Evolutionary conservation across 2,797 vertebrate genomes (phyloP), one percentile per base, ranked within the genome.

Genomic region (Aratinga solstitialis): DNA sequence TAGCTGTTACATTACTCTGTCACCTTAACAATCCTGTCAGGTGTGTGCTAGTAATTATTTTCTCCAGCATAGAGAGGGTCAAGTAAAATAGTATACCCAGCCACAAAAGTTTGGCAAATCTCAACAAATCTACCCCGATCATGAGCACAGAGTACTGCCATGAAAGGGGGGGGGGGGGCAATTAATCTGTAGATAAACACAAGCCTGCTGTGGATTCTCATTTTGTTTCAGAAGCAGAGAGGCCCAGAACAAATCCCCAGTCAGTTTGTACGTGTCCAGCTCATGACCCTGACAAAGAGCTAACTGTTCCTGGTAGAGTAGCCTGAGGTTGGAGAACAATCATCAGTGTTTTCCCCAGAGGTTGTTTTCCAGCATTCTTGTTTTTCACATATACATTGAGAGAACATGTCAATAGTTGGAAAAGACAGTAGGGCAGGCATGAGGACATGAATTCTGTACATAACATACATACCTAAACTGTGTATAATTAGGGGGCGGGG

Each of bases 301-400:
- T 54, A 13, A 48, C 74, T 96, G 95, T 97, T 92, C 56, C 50
- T 84, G 71, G 24, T 30, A 29, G 67, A 90, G 83, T 50, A 84
- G 77, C 77, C 74, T 0, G 29, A 58, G 82, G 62, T 30, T 75
- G 47, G 76, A 93, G 86, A 95, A 95, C 90, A 96, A 92, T 94
- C 26, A 21, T 18, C 36, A 62, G 62, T 96, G 92, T 96, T 93
- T 71, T 81, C 51, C 43, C 0, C 1, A 86, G 54, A n/a, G 29
- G 24, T 76, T 95, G 90, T 95, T 95, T 96, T 96, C 88, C 82
- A 94, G 4, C 12, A 22, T 26, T 61, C 63, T 93, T 86, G 87
- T 95, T 93, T 95, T 66, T 78, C 83, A 73, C 34, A 19, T 32
- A 38, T 34, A 84, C 65, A 51, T 47, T 54, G 75, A 63, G 54